Evolutionary conservation across 1,140 invertebrate species (phyloP).

Genomic region (Papilio polyxenes): DNA sequence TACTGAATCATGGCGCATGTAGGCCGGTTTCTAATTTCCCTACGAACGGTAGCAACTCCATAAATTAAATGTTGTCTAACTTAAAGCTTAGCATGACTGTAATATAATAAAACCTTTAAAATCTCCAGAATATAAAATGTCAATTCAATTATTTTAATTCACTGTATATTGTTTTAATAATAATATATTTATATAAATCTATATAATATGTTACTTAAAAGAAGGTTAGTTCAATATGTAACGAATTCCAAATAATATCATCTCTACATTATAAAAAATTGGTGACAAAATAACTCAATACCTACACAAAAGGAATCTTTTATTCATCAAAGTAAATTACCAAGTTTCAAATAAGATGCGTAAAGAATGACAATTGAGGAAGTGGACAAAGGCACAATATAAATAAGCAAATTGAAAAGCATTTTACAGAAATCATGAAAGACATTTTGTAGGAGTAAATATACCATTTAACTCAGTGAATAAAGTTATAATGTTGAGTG

Average conservation of each 20-base stretch:
- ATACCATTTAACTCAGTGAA: neutral
- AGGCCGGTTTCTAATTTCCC: no score
- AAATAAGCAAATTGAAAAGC: slow-evolving; percentile 2
- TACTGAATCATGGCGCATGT: no score
- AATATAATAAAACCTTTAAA: no score
- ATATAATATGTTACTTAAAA: neutral
- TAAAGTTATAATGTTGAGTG: neutral
- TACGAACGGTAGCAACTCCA: no score
- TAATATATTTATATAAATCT: neutral
- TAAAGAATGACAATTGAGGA: neutral
- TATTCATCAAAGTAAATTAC: slow-evolving; percentile 13
- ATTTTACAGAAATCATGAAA: neutral
- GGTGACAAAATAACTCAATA: neutral
- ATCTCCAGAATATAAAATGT: no score
- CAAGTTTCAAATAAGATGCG: slow-evolving; percentile 10
- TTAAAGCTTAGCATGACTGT: no score
- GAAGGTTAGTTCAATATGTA: neutral
- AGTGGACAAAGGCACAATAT: neutral
- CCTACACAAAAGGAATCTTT: neutral
- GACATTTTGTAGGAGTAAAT: neutral
- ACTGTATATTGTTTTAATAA: no score
- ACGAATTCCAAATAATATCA: neutral
- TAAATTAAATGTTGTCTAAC: no score
- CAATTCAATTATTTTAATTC: no score
- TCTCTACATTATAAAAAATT: neutral